Conservation (phyloP, 2,888 invertebrate genomes). For the Nezara viridula region DNA sequence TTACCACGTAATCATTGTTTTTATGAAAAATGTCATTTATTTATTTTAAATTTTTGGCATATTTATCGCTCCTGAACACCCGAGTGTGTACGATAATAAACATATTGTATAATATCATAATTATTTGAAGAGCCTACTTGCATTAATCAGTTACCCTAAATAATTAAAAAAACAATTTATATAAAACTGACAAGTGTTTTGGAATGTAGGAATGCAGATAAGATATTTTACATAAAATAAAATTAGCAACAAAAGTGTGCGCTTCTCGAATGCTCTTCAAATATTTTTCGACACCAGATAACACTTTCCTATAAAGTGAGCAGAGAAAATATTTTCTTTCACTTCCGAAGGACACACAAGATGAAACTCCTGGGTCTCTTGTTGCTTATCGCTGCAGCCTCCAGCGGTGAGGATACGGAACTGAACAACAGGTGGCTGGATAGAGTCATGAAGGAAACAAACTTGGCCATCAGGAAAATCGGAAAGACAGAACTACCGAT, state of each 20-base stretch:
- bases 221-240: background rate
- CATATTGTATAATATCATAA: background rate
- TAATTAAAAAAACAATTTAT: background rate
- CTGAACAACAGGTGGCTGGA: background rate
- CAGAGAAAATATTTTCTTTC: background rate
- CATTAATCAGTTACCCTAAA: background rate
- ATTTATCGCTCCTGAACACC: no score
- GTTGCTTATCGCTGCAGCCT: background rate
- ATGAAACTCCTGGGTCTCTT: background rate
- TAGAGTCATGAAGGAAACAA: background rate
- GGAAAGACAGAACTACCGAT: background rate
- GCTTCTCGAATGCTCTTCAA: background rate
- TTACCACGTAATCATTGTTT: no score
- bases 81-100: background rate
- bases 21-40: no score
- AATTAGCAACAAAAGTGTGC: background rate
- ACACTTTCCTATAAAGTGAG: background rate
- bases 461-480: background rate
- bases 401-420: background rate
- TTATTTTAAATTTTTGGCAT: no score
- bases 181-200: background rate
- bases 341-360: background rate
- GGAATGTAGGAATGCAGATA: background rate
- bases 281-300: background rate
- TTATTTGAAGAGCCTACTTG: background rate